Evolutionary conservation across 1,140 invertebrate species (phyloP).

Genomic region (Plodia interpunctella): DNA sequence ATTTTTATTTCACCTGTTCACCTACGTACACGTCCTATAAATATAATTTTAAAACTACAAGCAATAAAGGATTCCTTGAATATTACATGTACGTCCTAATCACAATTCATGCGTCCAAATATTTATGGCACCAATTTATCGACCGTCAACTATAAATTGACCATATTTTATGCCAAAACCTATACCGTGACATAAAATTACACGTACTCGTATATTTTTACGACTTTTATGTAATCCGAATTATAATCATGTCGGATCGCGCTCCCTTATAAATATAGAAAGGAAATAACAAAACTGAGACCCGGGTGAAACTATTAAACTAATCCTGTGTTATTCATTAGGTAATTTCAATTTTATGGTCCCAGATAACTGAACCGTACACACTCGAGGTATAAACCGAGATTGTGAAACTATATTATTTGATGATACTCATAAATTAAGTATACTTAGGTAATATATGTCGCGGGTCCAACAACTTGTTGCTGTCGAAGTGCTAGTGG

Average conservation of each 20-base stretch:
- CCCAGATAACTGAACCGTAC: background rate
- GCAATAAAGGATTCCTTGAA: no score
- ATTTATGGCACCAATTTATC: constrained; percentile 6
- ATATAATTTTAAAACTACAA: background rate
- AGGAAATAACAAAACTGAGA: constrained; percentile 21
- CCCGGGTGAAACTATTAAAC: constrained; percentile 21
- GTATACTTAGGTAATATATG: constrained; percentile 14
- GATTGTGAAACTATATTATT: constrained; percentile 32
- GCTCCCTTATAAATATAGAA: constrained; percentile 14
- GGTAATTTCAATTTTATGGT: constrained; percentile 32
- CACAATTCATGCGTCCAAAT: background rate
- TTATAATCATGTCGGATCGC: constrained; percentile 12
- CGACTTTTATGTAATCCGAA: constrained; percentile 14
- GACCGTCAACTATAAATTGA: constrained; percentile 7
- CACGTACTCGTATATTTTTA: constrained; percentile 13
- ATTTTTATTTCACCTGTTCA: constrained; percentile 1
- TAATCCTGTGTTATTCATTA: constrained; percentile 37
- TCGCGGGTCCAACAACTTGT: constrained; percentile 11
- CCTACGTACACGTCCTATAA: background rate
- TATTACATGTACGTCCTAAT: constrained; percentile 1
- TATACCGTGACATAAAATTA: constrained; percentile 10
- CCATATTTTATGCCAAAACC: constrained; percentile 10
- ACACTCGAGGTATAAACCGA: constrained; percentile 19
- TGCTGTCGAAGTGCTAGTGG: background rate
- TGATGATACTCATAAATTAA: constrained; percentile 29